Percentiles rank a stretch among this genome's conserved stretches.
phyloP scores from a whole-genome alignment of 2,888 invertebrate genomes.

The Drosophila seclusa region DNA sequence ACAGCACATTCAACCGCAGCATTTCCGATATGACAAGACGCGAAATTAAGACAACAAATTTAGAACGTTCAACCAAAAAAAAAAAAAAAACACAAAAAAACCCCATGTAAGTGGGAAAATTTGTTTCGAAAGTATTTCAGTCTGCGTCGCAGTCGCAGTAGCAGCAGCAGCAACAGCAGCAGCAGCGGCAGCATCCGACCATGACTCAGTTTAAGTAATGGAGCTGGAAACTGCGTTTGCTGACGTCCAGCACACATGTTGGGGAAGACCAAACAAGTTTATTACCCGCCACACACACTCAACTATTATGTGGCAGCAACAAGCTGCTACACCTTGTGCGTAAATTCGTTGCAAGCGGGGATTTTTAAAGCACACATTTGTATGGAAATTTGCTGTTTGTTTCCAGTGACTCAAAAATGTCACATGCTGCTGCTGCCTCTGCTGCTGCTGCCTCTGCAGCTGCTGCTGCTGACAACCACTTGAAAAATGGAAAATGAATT shows the following conservation, averaged over 20 bases:
- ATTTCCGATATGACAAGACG: slow-evolving; percentile 67
- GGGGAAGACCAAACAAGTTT: slow-evolving; percentile 60
- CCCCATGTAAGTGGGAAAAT: slow-evolving; percentile 78
- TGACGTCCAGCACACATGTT: slow-evolving; percentile 60
- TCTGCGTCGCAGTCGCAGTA: neutral
- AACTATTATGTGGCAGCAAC: slow-evolving; percentile 25
- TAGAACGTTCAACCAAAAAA: slow-evolving; percentile 60
- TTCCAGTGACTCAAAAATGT: slow-evolving; percentile 35
- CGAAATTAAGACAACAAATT: slow-evolving; percentile 30
- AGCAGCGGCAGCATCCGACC: slow-evolving; percentile 31
- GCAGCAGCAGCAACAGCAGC: neutral
- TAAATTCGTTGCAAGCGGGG: slow-evolving; percentile 32
- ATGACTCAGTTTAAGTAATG: slow-evolving; percentile 64
- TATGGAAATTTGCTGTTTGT: slow-evolving; percentile 6
- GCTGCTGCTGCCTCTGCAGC: slow-evolving; percentile 7
- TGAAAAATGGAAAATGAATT: slow-evolving; percentile 11
- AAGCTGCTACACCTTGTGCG: slow-evolving; percentile 3
- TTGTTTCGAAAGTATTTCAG: slow-evolving; percentile 65
- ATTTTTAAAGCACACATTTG: slow-evolving; percentile 20
- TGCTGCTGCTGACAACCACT: slow-evolving; percentile 42
- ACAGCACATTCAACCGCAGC: slow-evolving; percentile 48
- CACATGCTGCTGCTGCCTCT: slow-evolving; percentile 8
- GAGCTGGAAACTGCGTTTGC: slow-evolving; percentile 22
- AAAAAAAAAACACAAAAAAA: slow-evolving; percentile 37
- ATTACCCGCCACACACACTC: slow-evolving; percentile 10